These are phyloP conservation scores for Ammodramus savannarum DNA, from an alignment of 2,113 vertebrate species.

Conservation along the genomic window DNA sequence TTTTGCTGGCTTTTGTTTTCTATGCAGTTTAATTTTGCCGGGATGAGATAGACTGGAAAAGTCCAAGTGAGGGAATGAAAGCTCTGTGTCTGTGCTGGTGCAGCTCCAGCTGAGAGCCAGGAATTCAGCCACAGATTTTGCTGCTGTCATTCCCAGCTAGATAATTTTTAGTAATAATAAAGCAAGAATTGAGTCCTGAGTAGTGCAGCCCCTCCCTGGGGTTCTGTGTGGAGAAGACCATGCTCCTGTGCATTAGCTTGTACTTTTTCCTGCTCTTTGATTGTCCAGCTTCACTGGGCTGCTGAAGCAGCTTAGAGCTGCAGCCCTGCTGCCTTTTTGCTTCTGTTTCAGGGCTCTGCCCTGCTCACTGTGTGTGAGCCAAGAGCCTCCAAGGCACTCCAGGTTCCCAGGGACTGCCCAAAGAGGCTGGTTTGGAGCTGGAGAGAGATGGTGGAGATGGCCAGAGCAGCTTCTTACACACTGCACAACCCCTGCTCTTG, in stretches of 20 bases:
- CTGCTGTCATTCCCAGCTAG: background rate
- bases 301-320: background rate
- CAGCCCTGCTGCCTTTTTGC: background rate
- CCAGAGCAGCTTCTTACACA: background rate
- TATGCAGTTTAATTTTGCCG: constrained; percentile 5
- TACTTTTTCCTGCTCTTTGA: background rate
- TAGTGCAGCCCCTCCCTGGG: background rate
- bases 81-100: background rate
- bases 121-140: background rate
- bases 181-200: background rate
- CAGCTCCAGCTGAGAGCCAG: background rate
- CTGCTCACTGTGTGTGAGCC: accelerated
- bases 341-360: background rate
- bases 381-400: background rate
- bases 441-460: background rate
- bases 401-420: background rate
- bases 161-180: background rate
- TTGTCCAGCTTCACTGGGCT: background rate
- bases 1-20: constrained; percentile 50
- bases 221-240: background rate
- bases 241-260: background rate
- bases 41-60: background rate
- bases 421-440: background rate
- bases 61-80: background rate
- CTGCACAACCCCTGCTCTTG: background rate